A percentile compares a stretch with the other conserved stretches of the same genome.
phyloP scores from a whole-genome alignment of 1,140 invertebrate genomes.

The Scylla paramamosain region DNA sequence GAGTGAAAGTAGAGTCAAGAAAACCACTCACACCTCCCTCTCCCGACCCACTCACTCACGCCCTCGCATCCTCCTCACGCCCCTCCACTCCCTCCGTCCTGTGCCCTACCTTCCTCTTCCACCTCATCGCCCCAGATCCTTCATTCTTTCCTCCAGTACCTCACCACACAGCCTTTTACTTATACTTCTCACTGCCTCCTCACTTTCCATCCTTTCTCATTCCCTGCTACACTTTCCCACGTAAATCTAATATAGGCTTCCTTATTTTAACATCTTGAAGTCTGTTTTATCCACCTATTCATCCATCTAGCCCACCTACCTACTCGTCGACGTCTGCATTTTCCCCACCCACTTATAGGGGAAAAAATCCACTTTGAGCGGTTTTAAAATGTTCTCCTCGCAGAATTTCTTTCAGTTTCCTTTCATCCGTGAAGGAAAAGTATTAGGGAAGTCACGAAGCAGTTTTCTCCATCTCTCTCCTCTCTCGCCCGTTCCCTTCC shows the following conservation, averaged over 20 bases:
- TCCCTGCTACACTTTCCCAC: neutral
- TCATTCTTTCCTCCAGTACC: neutral
- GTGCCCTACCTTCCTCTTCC: neutral
- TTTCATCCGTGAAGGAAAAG: constrained; percentile 22
- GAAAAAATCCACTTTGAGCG: neutral
- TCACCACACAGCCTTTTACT: neutral
- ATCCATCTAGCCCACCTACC: neutral
- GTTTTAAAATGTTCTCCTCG: constrained; percentile 1
- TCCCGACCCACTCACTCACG: too few relatives aligned
- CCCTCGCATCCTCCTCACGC: neutral
- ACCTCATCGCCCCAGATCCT: neutral
- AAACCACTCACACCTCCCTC: neutral
- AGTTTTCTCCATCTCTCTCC: constrained; percentile 11
- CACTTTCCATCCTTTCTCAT: neutral
- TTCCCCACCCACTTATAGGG: neutral
- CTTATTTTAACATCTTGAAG: neutral
- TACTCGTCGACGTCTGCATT: neutral
- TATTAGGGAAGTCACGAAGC: constrained; percentile 10
- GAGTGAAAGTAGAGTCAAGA: neutral
- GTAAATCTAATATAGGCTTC: neutral
- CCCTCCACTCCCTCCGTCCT: neutral
- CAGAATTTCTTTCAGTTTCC: constrained; percentile 23
- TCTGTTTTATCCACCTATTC: neutral
- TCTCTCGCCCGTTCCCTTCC: neutral
- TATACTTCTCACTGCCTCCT: neutral